Conservation (phyloP, 30 jellyfish, hydroid and myxozoan genomes). For the Sanderia malayensis region DNA sequence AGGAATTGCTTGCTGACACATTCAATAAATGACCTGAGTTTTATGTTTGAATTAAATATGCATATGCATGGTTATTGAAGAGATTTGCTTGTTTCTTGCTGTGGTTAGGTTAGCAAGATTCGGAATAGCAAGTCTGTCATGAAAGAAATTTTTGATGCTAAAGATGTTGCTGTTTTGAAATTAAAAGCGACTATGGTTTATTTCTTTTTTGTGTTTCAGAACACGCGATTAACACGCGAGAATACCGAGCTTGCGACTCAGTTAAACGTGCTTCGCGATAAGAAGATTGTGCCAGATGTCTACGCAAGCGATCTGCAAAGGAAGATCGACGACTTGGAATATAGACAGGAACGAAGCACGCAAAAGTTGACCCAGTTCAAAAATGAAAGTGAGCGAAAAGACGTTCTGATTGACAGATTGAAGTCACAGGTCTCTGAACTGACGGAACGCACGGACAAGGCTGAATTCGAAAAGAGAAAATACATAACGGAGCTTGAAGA, state of each 20-base stretch:
- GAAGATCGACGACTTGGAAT: slow-evolving; percentile 33
- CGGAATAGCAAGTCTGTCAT: too few species aligned
- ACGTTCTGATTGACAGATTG: slow-evolving; percentile 37
- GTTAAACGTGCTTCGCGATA: not conserved
- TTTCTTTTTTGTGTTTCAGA: not conserved
- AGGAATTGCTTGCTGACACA: too few species aligned
- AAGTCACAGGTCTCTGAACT: slow-evolving; percentile 59
- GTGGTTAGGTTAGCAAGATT: too few species aligned
- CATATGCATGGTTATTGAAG: too few species aligned
- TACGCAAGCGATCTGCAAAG: slow-evolving; percentile 29
- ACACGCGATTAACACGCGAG: not conserved
- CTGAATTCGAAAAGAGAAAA: slow-evolving; percentile 56
- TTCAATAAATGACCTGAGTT: too few species aligned
- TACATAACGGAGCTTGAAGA: slow-evolving; percentile 41
- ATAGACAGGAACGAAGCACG: slow-evolving; percentile 14
- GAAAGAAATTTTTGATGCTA: too few species aligned
- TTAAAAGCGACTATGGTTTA: too few species aligned
- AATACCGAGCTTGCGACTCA: not conserved
- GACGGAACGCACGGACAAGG: slow-evolving; percentile 36
- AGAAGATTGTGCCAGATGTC: slow-evolving; percentile 9
- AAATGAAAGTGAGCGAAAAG: slow-evolving; percentile 56
- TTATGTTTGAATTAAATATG: too few species aligned
- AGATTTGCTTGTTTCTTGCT: too few species aligned
- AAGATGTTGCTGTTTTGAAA: too few species aligned
- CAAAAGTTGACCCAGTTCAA: slow-evolving; percentile 19